phyloP scores from a whole-genome alignment of 2,113 vertebrate genomes.

The Grus americana region DNA sequence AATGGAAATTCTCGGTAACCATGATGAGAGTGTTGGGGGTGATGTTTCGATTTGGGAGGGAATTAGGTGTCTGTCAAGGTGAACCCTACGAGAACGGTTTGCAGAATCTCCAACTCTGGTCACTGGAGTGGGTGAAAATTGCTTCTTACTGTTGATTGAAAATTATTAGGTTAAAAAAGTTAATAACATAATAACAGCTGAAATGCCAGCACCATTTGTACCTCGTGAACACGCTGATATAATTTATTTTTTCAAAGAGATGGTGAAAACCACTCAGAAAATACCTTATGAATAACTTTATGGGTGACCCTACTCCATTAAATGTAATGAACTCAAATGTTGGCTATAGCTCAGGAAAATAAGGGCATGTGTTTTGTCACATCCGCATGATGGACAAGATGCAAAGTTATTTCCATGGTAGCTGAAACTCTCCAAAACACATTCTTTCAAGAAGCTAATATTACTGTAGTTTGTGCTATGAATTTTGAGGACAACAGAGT shows the following conservation, averaged over 20 bases:
- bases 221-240: slow-evolving; percentile 31
- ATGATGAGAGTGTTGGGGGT: neutral
- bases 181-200: slow-evolving; percentile 61
- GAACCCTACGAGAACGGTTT: neutral
- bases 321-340: slow-evolving; percentile 46
- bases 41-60: slow-evolving; percentile 39
- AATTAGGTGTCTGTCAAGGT: slow-evolving; percentile 49
- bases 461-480: neutral
- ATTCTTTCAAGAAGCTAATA: neutral
- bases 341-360: slow-evolving; percentile 52
- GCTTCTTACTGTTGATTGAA: slow-evolving; percentile 48
- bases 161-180: slow-evolving; percentile 65
- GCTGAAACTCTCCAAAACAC: slow-evolving; percentile 14
- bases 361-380: slow-evolving; percentile 44
- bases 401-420: slow-evolving; percentile 12
- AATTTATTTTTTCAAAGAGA: slow-evolving; percentile 59
- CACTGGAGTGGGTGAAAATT: slow-evolving; percentile 49
- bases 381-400: slow-evolving; percentile 40
- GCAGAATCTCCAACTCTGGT: slow-evolving; percentile 31
- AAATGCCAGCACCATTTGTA: slow-evolving; percentile 61
- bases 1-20: slow-evolving; percentile 59
- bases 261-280: slow-evolving; percentile 60
- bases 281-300: slow-evolving; percentile 38
- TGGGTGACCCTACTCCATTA: slow-evolving; percentile 37
- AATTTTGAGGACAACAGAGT: neutral